Conservation (phyloP, 2,888 invertebrate species). For the Pachycephus smyrnensis region DNA sequence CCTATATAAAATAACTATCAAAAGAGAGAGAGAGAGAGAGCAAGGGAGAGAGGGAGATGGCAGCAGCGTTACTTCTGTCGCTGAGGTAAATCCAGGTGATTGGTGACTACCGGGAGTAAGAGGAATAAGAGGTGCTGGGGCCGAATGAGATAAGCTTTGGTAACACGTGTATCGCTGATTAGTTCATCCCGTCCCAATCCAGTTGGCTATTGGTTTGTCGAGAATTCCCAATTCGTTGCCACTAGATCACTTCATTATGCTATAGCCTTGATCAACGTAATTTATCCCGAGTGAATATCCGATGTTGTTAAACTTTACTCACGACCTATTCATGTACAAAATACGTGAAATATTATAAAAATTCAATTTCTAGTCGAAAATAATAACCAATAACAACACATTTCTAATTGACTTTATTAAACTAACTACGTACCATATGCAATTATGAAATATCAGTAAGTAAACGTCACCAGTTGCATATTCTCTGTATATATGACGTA, state of each 20-base stretch:
- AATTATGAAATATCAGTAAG: no score
- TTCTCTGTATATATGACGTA: no score
- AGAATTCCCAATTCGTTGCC: constrained; percentile 35
- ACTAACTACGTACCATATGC: no score
- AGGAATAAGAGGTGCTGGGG: constrained; percentile 5
- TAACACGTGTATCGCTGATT: constrained; percentile 58
- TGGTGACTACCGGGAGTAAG: no score
- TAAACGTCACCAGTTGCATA: no score
- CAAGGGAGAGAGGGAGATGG: background rate
- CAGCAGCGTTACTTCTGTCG: background rate
- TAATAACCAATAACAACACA: no score
- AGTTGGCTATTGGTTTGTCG: constrained; percentile 33
- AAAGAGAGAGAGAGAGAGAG: background rate
- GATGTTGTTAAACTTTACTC: no score
- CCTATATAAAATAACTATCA: background rate
- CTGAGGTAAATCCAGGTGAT: background rate
- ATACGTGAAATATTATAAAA: no score
- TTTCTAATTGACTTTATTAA: no score
- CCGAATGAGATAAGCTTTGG: constrained; percentile 34
- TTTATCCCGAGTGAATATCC: no score
- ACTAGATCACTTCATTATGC: constrained; percentile 34
- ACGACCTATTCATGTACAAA: no score
- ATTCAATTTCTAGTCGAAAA: no score
- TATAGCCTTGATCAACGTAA: background rate
- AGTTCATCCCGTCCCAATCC: constrained; percentile 37